Conservation (phyloP, 2,888 invertebrate species). For the Perizoma flavofasciatum region DNA sequence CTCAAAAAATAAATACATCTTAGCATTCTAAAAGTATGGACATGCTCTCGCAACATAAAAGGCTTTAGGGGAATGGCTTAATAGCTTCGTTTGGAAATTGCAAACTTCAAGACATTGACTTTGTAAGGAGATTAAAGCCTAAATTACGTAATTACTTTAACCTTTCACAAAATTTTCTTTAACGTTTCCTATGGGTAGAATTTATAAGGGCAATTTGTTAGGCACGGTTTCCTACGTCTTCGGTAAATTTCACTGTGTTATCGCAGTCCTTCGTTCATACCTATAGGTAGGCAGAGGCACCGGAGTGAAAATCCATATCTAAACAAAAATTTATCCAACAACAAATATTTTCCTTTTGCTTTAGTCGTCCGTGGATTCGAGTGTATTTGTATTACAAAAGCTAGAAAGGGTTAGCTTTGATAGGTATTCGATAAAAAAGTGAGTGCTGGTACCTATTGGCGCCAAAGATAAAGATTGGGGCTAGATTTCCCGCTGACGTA, state of each 20-base stretch:
- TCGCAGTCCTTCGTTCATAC: slow-evolving; percentile 23
- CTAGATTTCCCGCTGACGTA: slow-evolving; percentile 72
- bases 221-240: slow-evolving; percentile 40
- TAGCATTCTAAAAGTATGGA: too few species aligned
- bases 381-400: slow-evolving; percentile 35
- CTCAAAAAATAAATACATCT: too few species aligned
- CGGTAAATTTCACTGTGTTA: slow-evolving; percentile 31
- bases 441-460: slow-evolving; percentile 52
- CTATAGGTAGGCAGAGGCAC: slow-evolving; percentile 22
- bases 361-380: slow-evolving; percentile 25
- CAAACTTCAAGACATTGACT: slow-evolving; percentile 51
- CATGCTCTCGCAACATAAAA: slow-evolving; percentile 31
- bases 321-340: slow-evolving; percentile 26
- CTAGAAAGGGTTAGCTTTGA: slow-evolving; percentile 48
- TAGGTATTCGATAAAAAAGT: slow-evolving; percentile 59
- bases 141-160: slow-evolving; percentile 53
- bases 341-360: slow-evolving; percentile 30
- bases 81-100: slow-evolving; percentile 49
- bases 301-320: slow-evolving; percentile 23
- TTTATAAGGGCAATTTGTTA: slow-evolving; percentile 42
- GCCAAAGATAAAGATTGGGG: slow-evolving; percentile 64
- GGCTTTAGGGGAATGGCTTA: slow-evolving; percentile 38
- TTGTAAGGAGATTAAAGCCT: slow-evolving; percentile 51
- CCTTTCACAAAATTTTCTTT: slow-evolving; percentile 47
- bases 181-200: slow-evolving; percentile 43